These are phyloP conservation scores for Yponomeuta malinellus DNA, from an alignment of 2,888 invertebrate genomes.

Conservation along the genomic window DNA sequence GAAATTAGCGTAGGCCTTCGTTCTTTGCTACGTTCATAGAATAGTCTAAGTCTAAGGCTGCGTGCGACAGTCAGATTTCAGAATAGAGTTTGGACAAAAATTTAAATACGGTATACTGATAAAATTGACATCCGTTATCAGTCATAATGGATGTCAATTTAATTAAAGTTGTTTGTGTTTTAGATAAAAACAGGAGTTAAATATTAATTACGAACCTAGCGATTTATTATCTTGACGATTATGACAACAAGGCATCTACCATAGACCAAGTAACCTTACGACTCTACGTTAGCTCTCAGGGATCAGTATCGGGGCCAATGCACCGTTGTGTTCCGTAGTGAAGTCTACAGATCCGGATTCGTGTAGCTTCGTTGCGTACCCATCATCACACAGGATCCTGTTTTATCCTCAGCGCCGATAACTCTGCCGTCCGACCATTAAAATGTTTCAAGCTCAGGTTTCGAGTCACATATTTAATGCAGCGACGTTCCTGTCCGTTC, in stretches of 20 bases:
- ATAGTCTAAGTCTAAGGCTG: too few species aligned
- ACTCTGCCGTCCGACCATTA: not conserved
- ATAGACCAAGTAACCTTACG: not conserved
- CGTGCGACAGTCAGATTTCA: too few species aligned
- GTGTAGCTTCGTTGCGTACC: not conserved
- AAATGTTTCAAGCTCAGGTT: not conserved
- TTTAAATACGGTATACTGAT: too few species aligned
- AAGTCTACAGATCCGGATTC: conserved; percentile 30
- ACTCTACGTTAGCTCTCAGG: conserved; percentile 18
- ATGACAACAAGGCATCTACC: not conserved
- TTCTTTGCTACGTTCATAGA: not conserved
- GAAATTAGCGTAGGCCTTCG: not conserved
- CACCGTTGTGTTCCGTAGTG: conserved; percentile 42
- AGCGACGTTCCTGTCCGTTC: not conserved
- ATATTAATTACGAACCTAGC: too few species aligned
- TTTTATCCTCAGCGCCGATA: not conserved
- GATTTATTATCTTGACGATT: too few species aligned
- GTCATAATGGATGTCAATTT: too few species aligned
- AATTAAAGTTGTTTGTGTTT: too few species aligned
- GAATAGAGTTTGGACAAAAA: too few species aligned
- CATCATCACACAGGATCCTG: conserved; percentile 1
- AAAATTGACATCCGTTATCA: too few species aligned
- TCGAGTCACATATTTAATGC: not conserved
- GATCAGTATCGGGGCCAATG: conserved; percentile 32
- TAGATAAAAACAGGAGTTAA: too few species aligned